Base-by-base conservation (phyloP, 2,797 vertebrate species). In the Chaunax sp. region DNA sequence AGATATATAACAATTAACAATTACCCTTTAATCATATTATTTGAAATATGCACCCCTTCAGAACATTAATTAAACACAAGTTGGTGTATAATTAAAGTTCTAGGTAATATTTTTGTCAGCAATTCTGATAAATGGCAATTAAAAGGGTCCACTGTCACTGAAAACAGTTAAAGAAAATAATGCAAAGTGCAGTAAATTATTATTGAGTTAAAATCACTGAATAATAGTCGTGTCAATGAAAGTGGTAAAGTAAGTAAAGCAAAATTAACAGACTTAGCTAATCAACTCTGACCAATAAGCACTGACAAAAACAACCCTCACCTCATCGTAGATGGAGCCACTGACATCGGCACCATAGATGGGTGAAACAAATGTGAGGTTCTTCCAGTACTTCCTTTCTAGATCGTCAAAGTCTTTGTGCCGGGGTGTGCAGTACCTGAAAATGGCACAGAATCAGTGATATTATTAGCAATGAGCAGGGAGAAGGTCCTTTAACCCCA, bases 321-420 rank as follows among this genome's bases (percentile, higher is more conserved):
- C 97, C 7, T 94, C 87, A 19, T 99, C 97, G 1, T 99, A 99
- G 1, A 99, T 92, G 0, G 98, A 99, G 60, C 98, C 98, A 1
- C 98, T 97, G 85, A 99, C 97, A 62, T 99, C 98, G 0, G 98
- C 98, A 1, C 98, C 98, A 0, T 99, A 99, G 68, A 99, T 97
- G 0, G 98, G 98, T 0, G 98, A 99, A 40, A 99, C 95, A 20
- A 99, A 99, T 0, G 97, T 99, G 52, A 99, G 91, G 62, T 99
- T 99, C 89, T 99, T 99, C 97, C 98, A 99, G 92, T 99, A 99
- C 71, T 99, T 99, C 71, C 98, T 95, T 72, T 99, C 98, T 62
- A 99, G 83, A 84, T 99, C 97, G 0, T 99, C 98, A 20, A 99
- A 99, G 78, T 98, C 96, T 84, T 98, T 97, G 85, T 99, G 97